Base-by-base conservation (phyloP, 2,113 vertebrate species). In the Elephas maximus region DNA sequence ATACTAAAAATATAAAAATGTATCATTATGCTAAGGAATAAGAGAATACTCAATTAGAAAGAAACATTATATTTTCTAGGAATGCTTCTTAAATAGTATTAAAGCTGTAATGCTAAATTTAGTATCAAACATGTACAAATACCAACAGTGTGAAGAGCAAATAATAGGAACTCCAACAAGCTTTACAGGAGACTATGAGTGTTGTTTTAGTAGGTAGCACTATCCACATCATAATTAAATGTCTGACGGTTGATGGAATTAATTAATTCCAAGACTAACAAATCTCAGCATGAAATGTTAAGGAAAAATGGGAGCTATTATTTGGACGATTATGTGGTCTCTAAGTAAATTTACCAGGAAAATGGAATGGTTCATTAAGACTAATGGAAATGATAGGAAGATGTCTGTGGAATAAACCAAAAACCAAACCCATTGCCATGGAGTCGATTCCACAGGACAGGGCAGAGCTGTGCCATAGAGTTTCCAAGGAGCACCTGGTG, bases 191-290 rank as follows among this genome's bases (percentile, higher is more conserved):
- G 28, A 77, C 20, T 77, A 69, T 48, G 18, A 82, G 21, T 41
- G 45, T 44, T 65, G 74, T 90, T 93, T 84, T 88, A 92, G 57
- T 84, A 85, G 30, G 8, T 45, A 28, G 41, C 37, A 18, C 30
- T 80, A 92, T 67, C 33, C n/a, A 77, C 10, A 90, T 37, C 81
- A 81, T 28, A 45, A 91, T 20, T 88, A 93, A 95, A 82, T 67
- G 20, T 84, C 65, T 93, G 45, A 86, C 0, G 44, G 18, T 76
- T 79, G 41, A 88, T 69, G 21, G 37, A 93, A 96, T 91, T 79
- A 44, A 94, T 77, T 93, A 44, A 94, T 80, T 93, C 57, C 88
- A 91, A 91, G 30, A 91, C 24, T 77, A 97, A 96, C 23, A 96
- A 85, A 94, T 74, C 37, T 90, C 51, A 92, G 44, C n/a, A 89